phyloP scores from a whole-genome alignment of 2,113 vertebrate genomes.

The Embiotoca jacksoni region DNA sequence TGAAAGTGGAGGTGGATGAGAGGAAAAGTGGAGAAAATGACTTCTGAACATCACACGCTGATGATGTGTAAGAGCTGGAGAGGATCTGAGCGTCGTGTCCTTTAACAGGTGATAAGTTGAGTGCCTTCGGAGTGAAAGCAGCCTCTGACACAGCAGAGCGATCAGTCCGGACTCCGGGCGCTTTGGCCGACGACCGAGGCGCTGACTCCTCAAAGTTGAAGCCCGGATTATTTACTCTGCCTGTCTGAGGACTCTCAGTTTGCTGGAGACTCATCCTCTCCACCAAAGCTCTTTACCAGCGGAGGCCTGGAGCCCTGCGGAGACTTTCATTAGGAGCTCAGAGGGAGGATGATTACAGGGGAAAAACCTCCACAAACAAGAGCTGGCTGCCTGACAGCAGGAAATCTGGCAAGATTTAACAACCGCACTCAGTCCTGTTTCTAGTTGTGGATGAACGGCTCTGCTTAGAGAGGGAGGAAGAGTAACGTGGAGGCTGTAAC shows the following conservation, averaged over 20 bases:
- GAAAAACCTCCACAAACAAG: constrained; percentile 48
- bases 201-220: constrained; percentile 46
- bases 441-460: constrained; percentile 25
- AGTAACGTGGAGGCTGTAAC: too few species aligned
- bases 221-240: constrained; percentile 33
- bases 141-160: constrained; percentile 11
- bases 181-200: constrained; percentile 24
- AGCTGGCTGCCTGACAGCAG: constrained; percentile 41
- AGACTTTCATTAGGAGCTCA: constrained; percentile 67
- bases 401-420: constrained; percentile 42
- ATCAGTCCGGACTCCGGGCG: constrained; percentile 6
- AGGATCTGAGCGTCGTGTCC: constrained; percentile 11
- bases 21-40: constrained; percentile 6
- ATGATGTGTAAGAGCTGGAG: constrained; percentile 4
- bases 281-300: constrained; percentile 37
- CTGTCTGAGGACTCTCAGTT: constrained; percentile 40
- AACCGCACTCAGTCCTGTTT: constrained; percentile 17
- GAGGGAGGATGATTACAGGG: constrained; percentile 63
- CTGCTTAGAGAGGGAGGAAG: not conserved
- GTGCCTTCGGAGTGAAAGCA: constrained; percentile 13
- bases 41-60: not conserved
- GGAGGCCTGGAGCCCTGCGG: constrained; percentile 56
- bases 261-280: constrained; percentile 41
- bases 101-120: constrained; percentile 15
- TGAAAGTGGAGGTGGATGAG: constrained; percentile 15